phyloP scores from a whole-genome alignment of 2,888 invertebrate genomes.

The Ophioninae sp. region DNA sequence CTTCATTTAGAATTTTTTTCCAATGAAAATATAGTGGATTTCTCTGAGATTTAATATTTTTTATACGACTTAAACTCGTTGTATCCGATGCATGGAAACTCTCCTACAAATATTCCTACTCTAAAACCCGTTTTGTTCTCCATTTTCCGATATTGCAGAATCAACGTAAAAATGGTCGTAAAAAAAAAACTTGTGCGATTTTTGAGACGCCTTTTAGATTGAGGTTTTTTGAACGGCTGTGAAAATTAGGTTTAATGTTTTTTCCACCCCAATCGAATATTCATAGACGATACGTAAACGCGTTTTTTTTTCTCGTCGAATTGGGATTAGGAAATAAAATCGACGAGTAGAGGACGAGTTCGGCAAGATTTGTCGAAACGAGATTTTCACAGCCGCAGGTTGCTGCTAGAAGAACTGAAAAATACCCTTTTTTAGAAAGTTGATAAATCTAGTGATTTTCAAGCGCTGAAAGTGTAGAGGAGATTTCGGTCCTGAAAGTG shows the following conservation, averaged over 20 bases:
- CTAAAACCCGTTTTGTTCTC: background rate
- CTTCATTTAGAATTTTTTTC: no score
- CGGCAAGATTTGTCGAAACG: constrained; percentile 19
- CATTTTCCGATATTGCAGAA: background rate
- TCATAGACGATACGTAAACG: background rate
- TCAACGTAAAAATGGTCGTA: background rate
- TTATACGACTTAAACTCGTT: background rate
- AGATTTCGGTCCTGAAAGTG: constrained; percentile 93
- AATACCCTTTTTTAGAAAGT: background rate
- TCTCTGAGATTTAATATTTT: background rate
- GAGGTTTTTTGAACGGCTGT: background rate
- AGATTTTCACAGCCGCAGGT: constrained; percentile 13
- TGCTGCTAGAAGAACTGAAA: background rate
- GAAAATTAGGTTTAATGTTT: background rate
- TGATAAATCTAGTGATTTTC: constrained; percentile 39
- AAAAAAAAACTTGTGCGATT: background rate
- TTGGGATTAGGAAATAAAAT: background rate
- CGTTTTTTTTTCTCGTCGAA: background rate
- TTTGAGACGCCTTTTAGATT: background rate
- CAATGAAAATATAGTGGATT: background rate
- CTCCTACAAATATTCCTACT: background rate
- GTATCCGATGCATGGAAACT: background rate
- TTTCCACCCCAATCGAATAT: background rate
- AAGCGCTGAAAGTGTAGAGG: constrained; percentile 87
- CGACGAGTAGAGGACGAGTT: background rate